Percentiles rank a stretch among this genome's conserved stretches.
Evolutionary conservation across 2,888 invertebrate species (phyloP).

Genomic region (Mesochorus sp.): DNA sequence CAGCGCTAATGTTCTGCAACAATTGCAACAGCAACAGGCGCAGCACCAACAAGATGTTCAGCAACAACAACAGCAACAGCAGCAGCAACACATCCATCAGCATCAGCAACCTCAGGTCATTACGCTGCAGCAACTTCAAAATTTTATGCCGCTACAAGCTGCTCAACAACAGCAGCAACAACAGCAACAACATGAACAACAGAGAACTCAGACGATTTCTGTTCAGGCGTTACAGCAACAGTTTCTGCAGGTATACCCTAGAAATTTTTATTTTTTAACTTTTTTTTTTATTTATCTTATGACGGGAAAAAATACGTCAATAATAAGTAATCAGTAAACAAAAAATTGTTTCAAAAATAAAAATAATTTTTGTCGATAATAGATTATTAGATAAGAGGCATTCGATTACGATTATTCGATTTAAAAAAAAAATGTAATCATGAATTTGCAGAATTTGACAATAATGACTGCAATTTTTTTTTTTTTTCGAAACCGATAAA

Average conservation of each 20-base stretch:
- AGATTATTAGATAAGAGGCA: no score
- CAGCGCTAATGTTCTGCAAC: slow-evolving; percentile 79
- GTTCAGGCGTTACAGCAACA: slow-evolving; percentile 83
- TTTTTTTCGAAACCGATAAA: no score
- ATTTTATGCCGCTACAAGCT: slow-evolving; percentile 81
- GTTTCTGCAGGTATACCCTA: slow-evolving; percentile 81
- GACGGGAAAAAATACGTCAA: no score
- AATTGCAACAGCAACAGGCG: slow-evolving; percentile 76
- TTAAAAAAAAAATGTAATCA: no score
- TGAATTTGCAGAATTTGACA: no score
- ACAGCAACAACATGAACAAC: slow-evolving; percentile 79
- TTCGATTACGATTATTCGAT: no score
- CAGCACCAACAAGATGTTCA: slow-evolving; percentile 69
- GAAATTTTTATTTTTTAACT: no score
- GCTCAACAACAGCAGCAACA: slow-evolving; percentile 79
- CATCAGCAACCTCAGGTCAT: slow-evolving; percentile 82
- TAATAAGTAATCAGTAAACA: no score
- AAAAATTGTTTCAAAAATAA: no score
- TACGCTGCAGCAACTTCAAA: slow-evolving; percentile 82
- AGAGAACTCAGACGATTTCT: slow-evolving; percentile 80
- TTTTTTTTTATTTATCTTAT: neutral
- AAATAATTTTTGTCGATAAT: no score
- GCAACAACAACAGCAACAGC: slow-evolving; percentile 75
- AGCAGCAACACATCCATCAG: slow-evolving; percentile 79
- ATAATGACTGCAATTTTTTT: no score